Conservation (phyloP, 2,888 invertebrate species). For the Epinotia brunnichana region DNA sequence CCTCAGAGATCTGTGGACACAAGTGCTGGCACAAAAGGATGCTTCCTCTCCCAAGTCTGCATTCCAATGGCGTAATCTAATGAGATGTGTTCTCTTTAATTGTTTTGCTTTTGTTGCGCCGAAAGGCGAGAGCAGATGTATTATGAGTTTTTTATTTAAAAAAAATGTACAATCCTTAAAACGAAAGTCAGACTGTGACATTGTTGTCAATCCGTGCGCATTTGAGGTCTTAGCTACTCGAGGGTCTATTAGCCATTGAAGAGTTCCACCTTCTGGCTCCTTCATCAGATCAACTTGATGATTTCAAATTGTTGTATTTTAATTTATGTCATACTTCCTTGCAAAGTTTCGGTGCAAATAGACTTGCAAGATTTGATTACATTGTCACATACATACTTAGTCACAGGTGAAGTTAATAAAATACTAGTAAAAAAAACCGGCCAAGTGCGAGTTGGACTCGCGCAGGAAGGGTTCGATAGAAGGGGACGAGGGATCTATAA, state of each 20-base stretch:
- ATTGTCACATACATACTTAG: background rate
- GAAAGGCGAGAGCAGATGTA: conserved; percentile 12
- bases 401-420: too few species aligned
- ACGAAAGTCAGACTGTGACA: too few species aligned
- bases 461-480: too few species aligned
- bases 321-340: too few species aligned
- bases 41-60: conserved; percentile 41
- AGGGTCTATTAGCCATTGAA: too few species aligned
- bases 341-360: background rate
- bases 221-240: too few species aligned
- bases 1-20: conserved; percentile 42
- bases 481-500: too few species aligned
- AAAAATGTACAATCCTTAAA: background rate
- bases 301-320: background rate
- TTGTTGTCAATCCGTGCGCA: too few species aligned
- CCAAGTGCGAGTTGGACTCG: too few species aligned
- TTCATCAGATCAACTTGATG: background rate
- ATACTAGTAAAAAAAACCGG: too few species aligned
- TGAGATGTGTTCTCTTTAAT: conserved; percentile 42
- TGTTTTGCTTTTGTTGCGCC: conserved; percentile 23
- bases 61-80: conserved; percentile 42
- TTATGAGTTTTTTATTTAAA: background rate
- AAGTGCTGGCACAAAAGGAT: conserved; percentile 43
- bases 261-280: background rate
- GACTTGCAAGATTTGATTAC: background rate